A percentile compares a stretch with the other conserved stretches of the same genome.
Conservation (phyloP, 2,888 invertebrate genomes). For the Amiota communis region DNA sequence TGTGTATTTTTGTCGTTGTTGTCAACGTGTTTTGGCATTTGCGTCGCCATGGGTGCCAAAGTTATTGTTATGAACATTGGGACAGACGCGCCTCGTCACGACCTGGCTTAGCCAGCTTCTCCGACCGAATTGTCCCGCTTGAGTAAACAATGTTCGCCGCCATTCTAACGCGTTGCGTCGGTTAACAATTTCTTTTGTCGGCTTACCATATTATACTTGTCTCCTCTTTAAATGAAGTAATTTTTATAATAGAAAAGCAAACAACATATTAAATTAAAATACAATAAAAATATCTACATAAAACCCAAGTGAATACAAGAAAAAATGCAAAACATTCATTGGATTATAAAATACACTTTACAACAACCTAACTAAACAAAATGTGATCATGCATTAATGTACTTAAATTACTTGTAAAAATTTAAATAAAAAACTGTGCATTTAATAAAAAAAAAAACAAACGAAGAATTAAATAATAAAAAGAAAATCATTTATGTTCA, state of each 20-base stretch:
- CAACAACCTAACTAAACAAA: not conserved
- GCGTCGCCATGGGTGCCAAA: conserved; percentile 50
- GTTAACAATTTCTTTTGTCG: conserved; percentile 41
- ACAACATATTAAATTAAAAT: conserved; percentile 33
- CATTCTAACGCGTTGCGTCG: conserved; percentile 49
- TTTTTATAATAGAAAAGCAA: conserved; percentile 12
- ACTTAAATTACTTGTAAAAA: conserved; percentile 19
- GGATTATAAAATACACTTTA: not conserved
- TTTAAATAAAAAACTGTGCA: not conserved
- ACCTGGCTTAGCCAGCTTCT: not conserved
- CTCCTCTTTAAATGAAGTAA: not conserved
- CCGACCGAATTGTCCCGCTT: conserved; percentile 69
- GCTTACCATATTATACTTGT: conserved; percentile 42
- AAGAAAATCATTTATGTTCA: not conserved
- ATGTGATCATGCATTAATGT: conserved; percentile 36
- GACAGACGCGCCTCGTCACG: conserved; percentile 11
- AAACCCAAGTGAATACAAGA: not conserved
- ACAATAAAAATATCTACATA: conserved; percentile 28
- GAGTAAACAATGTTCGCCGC: conserved; percentile 66
- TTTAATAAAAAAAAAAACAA: too few species aligned
- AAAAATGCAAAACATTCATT: not conserved
- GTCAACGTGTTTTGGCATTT: conserved; percentile 56
- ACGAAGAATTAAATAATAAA: not conserved
- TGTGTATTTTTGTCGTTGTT: conserved; percentile 31
- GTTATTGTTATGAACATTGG: conserved; percentile 38